Evolutionary conservation across 2,797 vertebrate species (phyloP), one percentile per base, ranked within the genome.

Genomic region (Enteromius fasciolatus): DNA sequence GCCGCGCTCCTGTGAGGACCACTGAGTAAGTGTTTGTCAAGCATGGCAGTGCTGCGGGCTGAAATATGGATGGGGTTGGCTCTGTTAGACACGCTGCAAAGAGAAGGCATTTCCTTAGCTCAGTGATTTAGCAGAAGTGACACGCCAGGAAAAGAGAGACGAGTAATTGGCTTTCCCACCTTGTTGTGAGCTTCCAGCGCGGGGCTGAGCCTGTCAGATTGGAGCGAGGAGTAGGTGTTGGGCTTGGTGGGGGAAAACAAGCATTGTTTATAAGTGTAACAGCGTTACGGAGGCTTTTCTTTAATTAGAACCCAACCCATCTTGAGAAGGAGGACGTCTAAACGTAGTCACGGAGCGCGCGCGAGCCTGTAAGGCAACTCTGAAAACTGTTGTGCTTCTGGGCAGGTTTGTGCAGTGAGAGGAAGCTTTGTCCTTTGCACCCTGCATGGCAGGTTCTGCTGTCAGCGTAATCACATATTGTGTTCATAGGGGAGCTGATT

Each of bases 111-210:
- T 78, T 76, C 83, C 76, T 78, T 54, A 80, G 63, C 54, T 57
- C 84, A 33, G 39, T 81, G 80, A 86, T 87, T 84, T 83, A 85
- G 78, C 82, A 61, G 76, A 78, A 88, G 81, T 84, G 85, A 86
- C 81, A 74, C 44, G 68, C 54, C n/a, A 80, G 76, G 86, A 76
- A 80, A 74, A 72, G 69, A 87, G 84, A 85, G 87, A 57, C 20
- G 54, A 73, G 78, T 88, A 90, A 90, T 89, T 90, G 89, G 84
- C 83, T 87, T 79, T 84, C 84, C 77, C 75, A 88, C 89, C 89
- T 88, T 84, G 84, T 80, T 83, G 66, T 52, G 78, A 78, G 83
- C 75, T 84, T 82, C 76, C 72, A 52, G 36, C 41, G 20, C 63
- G 25, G 73, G 73, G 66, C 76, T 46, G 78, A 59, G 80, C 76